Conservation (phyloP, 2,113 vertebrate genomes). For the Barnardius zonarius region DNA sequence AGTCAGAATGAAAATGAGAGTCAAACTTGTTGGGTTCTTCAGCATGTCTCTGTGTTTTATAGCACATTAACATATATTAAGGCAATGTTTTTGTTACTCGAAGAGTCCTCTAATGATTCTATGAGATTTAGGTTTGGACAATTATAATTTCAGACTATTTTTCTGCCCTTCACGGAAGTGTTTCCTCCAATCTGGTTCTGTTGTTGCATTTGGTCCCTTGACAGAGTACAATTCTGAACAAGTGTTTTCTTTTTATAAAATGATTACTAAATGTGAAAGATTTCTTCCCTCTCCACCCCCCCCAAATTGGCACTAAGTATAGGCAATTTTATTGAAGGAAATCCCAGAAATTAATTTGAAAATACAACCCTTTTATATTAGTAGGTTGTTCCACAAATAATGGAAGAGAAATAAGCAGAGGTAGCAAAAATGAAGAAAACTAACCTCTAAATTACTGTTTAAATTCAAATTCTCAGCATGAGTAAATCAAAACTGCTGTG, state of each 20-base stretch:
- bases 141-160: conserved; percentile 29
- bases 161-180: not conserved
- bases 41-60: conserved; percentile 16
- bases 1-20: not conserved
- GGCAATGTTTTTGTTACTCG: not conserved
- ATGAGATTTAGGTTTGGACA: conserved; percentile 3
- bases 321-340: not conserved
- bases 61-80: conserved; percentile 43
- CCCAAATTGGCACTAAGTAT: not conserved
- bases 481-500: not conserved
- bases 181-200: not conserved
- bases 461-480: conserved; percentile 14
- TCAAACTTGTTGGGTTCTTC: conserved; percentile 10
- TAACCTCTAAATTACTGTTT: conserved; percentile 3
- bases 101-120: not conserved
- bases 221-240: not conserved
- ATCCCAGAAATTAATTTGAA: not conserved
- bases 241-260: not conserved
- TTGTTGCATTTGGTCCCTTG: conserved; percentile 23
- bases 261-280: not conserved
- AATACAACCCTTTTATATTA: not conserved
- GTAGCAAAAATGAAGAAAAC: not conserved
- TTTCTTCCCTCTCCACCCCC: not conserved
- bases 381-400: not conserved
- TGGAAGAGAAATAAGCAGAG: not conserved